Base-by-base conservation (phyloP, 1,140 invertebrate genomes). In the Brachionus plicatilis region DNA sequence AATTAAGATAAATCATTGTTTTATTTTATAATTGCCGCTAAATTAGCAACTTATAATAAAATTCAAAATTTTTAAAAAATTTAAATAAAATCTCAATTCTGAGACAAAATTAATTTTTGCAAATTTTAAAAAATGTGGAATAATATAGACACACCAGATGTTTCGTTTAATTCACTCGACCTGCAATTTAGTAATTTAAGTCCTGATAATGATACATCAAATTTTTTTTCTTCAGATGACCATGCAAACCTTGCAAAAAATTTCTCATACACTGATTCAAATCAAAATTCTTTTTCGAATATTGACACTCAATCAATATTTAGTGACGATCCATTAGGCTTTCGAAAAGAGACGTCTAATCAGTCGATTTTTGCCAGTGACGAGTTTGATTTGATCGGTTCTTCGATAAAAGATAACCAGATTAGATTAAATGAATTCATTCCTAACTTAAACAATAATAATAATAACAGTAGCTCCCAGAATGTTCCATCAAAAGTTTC, bases 21-120 rank as follows among this genome's bases (percentile, higher is more conserved):
- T 72, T 17, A 60, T 72, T 72, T 20, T 41, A 43, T 72, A 72
- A 72, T 72, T 72, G 33, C 68, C 68, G 68, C 68, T 72, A 72
- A 72, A 72, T 72, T 72, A 72, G 41, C 33, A 72, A 43, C 37
- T 72, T 17, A 72, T 45, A 72, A 17, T 20, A 14, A 53, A 76
- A 76, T 50, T 76, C 24, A 9, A 70, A 70, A 20, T 27, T 66
- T 17, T 75, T 37, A 17, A 45, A 20, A 17, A 43, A 17, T 27
- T 76, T 76, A 47, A 50, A 76, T 47, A 76, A 76, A 50, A 50
- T 76, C 8, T 11, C 14, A 24, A 50, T 27, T 37, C 17, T 50
- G 27, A 76, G 41, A 72, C 27, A 68, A 68, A 24, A 60, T 60
- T 17, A 33, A n/a, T 41, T 68, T 17, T 41, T 3, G 14, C 14